Base-by-base conservation (phyloP, 2,888 invertebrate species). In the Drosophila hawaiiensis region DNA sequence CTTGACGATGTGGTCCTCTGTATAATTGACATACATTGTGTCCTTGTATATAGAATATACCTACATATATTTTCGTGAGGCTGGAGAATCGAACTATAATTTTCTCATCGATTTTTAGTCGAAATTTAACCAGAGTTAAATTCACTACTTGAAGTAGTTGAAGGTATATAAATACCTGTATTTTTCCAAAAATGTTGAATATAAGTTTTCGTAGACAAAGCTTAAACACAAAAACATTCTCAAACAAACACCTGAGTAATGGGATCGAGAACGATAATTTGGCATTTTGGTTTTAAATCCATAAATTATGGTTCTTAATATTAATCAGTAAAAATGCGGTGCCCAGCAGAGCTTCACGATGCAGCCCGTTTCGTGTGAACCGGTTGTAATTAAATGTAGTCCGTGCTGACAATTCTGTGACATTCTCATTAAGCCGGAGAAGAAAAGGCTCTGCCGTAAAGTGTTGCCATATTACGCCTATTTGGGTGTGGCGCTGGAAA, bases 401-500 rank as follows among this genome's bases (percentile, higher is more conserved):
- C 37, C 19, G 28, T 19, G 28, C 37, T 28, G n/a, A n/a, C 39
- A 14, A 28, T 58, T 39, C 4, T 29, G 22, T 25, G 61, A 62
- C 52, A 65, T 49, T 76, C 61, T 68, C 74, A 74, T 68, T 74
- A 75, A 64, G 16, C 16, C 7, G 16, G 49, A n/a, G 56, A 6
- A 43, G n/a, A 49, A n/a, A n/a, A n/a, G n/a, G 10, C 16, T 5
- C n/a, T 31, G 47, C 29, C 10, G 62, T 10, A 54, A 64, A 66
- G 50, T 62, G 73, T 73, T 61, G 64, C 63, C 67, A 50, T 59
- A 49, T 52, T 58, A 58, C 59, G 35, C 9, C 28, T 56, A 52
- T 35, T 16, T 22, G 56, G 56, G 73, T 60, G 68, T 70, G 66
- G 50, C 43, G 47, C 55, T 53, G 60, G 43, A 41, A 53, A 59